phyloP scores from a whole-genome alignment of 2,113 vertebrate genomes.

The Saccopteryx leptura region DNA sequence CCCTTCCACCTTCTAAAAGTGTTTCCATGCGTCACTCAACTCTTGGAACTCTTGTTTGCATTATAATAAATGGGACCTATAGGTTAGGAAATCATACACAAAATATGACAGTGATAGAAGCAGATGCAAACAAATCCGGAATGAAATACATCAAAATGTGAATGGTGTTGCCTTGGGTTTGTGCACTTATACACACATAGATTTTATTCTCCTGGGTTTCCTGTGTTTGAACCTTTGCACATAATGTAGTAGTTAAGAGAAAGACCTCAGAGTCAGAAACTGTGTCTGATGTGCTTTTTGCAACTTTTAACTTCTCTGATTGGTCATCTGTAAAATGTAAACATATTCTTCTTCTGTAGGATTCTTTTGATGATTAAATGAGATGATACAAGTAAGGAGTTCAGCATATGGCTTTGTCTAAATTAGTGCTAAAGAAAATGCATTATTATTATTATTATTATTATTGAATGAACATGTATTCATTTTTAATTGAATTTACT shows the following conservation, averaged over 20 bases:
- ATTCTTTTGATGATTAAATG: background rate
- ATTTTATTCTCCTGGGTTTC: background rate
- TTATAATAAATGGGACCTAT: background rate
- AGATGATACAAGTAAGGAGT: background rate
- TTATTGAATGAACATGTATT: background rate
- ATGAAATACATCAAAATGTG: background rate
- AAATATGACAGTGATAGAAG: background rate
- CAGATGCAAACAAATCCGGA: background rate
- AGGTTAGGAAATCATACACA: background rate
- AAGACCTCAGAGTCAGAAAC: background rate
- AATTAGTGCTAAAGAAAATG: background rate
- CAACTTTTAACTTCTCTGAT: background rate
- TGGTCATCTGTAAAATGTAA: background rate
- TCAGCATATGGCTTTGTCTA: background rate
- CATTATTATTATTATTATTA: constrained; percentile 22
- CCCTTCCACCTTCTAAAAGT: background rate
- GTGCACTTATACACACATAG: background rate
- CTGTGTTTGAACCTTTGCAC: background rate
- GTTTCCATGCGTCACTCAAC: background rate
- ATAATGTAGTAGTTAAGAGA: background rate
- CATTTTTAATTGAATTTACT: background rate
- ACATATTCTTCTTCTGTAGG: background rate
- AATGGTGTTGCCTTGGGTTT: background rate
- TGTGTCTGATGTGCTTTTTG: background rate
- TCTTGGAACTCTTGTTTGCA: background rate